These are phyloP conservation scores for Coptodon bakossiorum DNA, from an alignment of 2,113 vertebrate genomes.

Conservation along the genomic window DNA sequence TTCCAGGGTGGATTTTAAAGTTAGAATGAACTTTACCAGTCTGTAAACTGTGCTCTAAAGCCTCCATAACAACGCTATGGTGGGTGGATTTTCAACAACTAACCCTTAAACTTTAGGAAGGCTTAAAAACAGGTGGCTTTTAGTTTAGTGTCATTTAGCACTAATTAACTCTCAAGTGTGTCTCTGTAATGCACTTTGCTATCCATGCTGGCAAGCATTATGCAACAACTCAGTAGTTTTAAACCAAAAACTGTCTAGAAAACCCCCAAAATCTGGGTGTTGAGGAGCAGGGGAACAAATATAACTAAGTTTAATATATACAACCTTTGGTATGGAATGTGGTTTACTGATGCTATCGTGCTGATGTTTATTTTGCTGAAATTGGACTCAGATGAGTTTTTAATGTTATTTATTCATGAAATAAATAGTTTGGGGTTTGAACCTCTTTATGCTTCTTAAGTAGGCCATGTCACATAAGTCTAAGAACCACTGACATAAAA, in stretches of 20 bases:
- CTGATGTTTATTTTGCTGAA: background rate
- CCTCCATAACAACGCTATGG: background rate
- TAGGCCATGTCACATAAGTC: background rate
- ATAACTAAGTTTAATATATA: background rate
- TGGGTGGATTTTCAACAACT: background rate
- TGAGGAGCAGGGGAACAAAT: background rate
- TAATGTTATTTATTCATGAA: background rate
- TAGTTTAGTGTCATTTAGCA: background rate
- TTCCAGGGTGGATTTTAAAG: background rate
- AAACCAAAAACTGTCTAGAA: rapidly evolving
- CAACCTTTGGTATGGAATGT: background rate
- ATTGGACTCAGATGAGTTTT: background rate
- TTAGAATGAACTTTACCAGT: background rate
- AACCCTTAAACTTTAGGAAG: background rate
- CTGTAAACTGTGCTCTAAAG: background rate
- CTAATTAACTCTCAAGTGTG: background rate
- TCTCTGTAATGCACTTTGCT: background rate
- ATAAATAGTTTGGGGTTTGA: background rate
- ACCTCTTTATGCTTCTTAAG: rapidly evolving
- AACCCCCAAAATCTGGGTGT: rapidly evolving
- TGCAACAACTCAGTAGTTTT: rapidly evolving
- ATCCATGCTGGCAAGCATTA: background rate
- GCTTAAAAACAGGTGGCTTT: background rate
- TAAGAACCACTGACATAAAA: background rate
- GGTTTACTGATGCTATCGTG: background rate